phyloP scores from a whole-genome alignment of 2,888 invertebrate species.

The Andrena dorsata region DNA sequence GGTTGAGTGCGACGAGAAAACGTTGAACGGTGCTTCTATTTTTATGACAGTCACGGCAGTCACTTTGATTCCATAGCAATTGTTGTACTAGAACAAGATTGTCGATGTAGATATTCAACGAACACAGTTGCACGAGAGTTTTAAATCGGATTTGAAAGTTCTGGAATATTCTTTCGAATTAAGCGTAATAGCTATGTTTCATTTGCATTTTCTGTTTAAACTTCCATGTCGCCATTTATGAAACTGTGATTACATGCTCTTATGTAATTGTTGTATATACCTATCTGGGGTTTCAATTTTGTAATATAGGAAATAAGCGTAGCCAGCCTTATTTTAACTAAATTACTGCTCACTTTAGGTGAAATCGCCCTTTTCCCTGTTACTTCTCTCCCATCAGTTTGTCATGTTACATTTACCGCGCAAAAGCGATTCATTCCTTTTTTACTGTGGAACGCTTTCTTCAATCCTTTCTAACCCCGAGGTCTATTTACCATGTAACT shows the following conservation, averaged over 20 bases:
- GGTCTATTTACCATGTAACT: slow-evolving; percentile 39
- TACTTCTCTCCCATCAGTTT: background rate
- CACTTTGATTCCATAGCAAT: slow-evolving; percentile 5
- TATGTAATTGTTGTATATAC: too few relatives aligned
- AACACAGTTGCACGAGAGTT: background rate
- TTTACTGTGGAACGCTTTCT: slow-evolving; percentile 25
- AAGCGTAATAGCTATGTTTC: too few relatives aligned
- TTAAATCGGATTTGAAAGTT: too few relatives aligned
- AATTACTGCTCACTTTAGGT: background rate
- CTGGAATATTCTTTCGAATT: too few relatives aligned
- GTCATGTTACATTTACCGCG: slow-evolving; percentile 30
- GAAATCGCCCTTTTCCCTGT: slow-evolving; percentile 1
- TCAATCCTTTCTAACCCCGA: slow-evolving; percentile 7
- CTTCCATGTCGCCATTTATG: too few relatives aligned
- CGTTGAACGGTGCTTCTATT: slow-evolving; percentile 22
- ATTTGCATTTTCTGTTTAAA: too few relatives aligned
- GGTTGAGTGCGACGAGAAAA: slow-evolving; percentile 1
- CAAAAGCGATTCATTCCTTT: slow-evolving; percentile 21
- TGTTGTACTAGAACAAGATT: background rate
- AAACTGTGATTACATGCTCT: too few relatives aligned
- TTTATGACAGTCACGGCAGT: background rate
- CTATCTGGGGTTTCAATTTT: too few relatives aligned
- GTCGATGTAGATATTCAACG: background rate
- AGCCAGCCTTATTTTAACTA: background rate
- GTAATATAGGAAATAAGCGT: background rate